A percentile compares a stretch with the other conserved stretches of the same genome.
phyloP scores from a whole-genome alignment of 2,113 vertebrate genomes.

The Eudorcas thomsonii region DNA sequence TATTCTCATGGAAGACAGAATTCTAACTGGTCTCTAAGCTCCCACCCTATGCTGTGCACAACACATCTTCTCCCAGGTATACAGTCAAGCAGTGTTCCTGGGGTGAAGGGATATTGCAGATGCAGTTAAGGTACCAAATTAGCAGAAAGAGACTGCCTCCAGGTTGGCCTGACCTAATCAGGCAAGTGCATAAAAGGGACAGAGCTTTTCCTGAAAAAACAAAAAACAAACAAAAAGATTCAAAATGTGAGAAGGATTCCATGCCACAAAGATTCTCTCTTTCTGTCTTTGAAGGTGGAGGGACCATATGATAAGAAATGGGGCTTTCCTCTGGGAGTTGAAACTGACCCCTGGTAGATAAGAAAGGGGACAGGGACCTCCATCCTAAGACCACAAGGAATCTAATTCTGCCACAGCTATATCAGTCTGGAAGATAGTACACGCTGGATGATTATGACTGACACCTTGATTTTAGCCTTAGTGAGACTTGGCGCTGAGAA shows the following conservation, averaged over 20 bases:
- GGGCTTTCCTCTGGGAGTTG: not conserved
- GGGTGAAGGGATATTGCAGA: not conserved
- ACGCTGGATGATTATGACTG: not conserved
- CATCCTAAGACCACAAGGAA: not conserved
- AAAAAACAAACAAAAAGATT: not conserved
- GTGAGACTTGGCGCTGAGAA: not conserved
- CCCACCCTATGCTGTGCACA: fast-evolving
- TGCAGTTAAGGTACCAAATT: not conserved
- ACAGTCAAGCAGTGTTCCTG: not conserved
- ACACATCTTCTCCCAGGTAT: not conserved
- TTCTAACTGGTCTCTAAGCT: not conserved
- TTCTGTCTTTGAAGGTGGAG: not conserved
- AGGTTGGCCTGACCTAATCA: not conserved
- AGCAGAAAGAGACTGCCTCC: not conserved
- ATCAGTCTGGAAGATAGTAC: not conserved
- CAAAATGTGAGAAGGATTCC: not conserved
- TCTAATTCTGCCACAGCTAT: not conserved
- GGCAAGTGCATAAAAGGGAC: not conserved
- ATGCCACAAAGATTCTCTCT: not conserved
- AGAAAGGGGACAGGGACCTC: not conserved
- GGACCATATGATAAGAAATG: not conserved
- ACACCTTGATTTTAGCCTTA: not conserved
- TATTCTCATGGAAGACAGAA: not conserved
- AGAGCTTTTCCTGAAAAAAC: not conserved
- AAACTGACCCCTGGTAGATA: not conserved